These are phyloP conservation scores for Caenorhabditis japonica DNA, from an alignment of 2,888 invertebrate species.

Conservation along the genomic window DNA sequence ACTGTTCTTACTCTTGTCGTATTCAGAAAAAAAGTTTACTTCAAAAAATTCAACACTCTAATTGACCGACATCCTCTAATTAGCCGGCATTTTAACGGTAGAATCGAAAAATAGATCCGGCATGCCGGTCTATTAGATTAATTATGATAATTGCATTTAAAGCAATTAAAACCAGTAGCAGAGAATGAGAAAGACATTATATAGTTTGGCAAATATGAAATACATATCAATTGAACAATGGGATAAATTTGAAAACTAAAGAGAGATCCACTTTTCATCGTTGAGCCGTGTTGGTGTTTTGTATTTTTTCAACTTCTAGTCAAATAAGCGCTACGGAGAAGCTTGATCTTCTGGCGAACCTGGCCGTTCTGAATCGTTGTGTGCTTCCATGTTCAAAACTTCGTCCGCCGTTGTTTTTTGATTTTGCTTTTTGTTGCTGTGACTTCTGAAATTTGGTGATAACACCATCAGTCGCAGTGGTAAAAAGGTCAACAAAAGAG, in stretches of 20 bases:
- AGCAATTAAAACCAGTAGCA: conserved; percentile 24
- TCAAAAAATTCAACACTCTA: too few species aligned
- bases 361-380: conserved; percentile 40
- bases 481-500: not conserved
- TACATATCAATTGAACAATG: too few species aligned
- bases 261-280: conserved; percentile 43
- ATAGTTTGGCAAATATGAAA: conserved; percentile 6
- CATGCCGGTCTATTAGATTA: too few species aligned
- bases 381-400: conserved; percentile 42
- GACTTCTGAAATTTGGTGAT: conserved; percentile 15
- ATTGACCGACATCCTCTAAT: too few species aligned
- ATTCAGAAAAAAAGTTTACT: too few species aligned
- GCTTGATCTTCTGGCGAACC: conserved; percentile 25
- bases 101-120: too few species aligned
- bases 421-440: conserved; percentile 13
- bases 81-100: too few species aligned
- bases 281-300: conserved; percentile 4
- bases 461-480: too few species aligned
- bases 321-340: not conserved
- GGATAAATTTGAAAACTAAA: not conserved
- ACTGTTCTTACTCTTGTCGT: too few species aligned
- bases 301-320: not conserved
- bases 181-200: conserved; percentile 41
- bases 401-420: conserved; percentile 15
- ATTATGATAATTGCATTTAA: conserved; percentile 5